A percentile compares a stretch with the other conserved stretches of the same genome.
Evolutionary conservation across 2,113 vertebrate species (phyloP).

Genomic region (Coptodon rendalli): DNA sequence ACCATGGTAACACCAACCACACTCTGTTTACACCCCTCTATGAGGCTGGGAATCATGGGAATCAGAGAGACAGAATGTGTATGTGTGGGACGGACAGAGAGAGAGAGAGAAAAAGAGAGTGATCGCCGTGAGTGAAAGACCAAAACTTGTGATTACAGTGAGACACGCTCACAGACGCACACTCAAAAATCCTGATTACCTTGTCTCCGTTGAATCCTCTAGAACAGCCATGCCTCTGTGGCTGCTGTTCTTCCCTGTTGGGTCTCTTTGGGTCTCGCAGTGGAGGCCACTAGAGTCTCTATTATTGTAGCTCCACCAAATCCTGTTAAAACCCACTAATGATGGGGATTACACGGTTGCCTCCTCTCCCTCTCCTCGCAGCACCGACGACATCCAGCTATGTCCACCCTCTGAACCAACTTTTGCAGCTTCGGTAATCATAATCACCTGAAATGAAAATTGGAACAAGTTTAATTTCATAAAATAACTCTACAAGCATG

Average conservation of each 20-base stretch:
- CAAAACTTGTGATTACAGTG: conserved; percentile 31
- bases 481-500: neutral
- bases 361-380: conserved; percentile 34
- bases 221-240: conserved; percentile 46
- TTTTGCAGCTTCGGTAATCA: neutral
- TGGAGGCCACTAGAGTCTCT: conserved; percentile 62
- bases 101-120: neutral
- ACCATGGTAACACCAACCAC: conserved; percentile 72
- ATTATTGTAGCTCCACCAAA: conserved; percentile 67
- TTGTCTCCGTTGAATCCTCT: conserved; percentile 30
- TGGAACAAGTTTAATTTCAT: neutral
- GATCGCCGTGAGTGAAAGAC: neutral
- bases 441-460: conserved; percentile 29
- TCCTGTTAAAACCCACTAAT: conserved; percentile 74
- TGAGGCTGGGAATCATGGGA: conserved; percentile 59
- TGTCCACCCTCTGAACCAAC: conserved; percentile 42
- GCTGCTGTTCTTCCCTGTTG: conserved; percentile 44
- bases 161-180: neutral
- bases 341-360: conserved; percentile 66
- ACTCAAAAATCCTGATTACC: conserved; percentile 45
- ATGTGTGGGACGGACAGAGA: neutral
- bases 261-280: conserved; percentile 55
- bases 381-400: conserved; percentile 37
- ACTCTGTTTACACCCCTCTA: conserved; percentile 64
- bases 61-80: conserved; percentile 29